Evolutionary conservation across 2,797 vertebrate species (phyloP).

Genomic region (Crocidura indochinensis): DNA sequence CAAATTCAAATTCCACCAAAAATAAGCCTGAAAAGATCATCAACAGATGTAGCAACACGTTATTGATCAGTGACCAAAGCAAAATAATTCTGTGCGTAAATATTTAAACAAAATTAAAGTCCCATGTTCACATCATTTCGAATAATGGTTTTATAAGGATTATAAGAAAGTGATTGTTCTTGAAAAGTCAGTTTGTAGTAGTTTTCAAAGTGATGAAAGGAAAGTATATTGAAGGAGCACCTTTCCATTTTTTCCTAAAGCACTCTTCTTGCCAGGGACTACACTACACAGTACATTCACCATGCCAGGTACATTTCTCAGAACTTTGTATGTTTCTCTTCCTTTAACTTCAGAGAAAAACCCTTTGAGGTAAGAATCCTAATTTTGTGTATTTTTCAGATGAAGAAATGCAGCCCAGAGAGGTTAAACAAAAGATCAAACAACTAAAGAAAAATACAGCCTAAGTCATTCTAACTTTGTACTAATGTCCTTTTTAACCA

Average conservation of each 20-base stretch:
- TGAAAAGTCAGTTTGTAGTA: neutral
- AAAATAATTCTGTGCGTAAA: constrained; percentile 42
- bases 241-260: constrained; percentile 2
- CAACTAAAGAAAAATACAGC: constrained; percentile 2
- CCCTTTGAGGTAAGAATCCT: neutral
- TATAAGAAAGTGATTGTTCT: neutral
- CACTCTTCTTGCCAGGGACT: neutral
- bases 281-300: neutral
- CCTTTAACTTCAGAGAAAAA: constrained; percentile 48
- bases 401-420: constrained; percentile 36
- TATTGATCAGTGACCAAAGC: constrained; percentile 48
- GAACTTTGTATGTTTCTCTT: constrained; percentile 13
- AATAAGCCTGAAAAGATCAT: constrained; percentile 39
- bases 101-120: constrained; percentile 19
- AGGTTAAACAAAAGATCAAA: constrained; percentile 27
- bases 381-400: constrained; percentile 36
- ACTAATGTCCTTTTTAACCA: neutral
- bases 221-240: neutral
- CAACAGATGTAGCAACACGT: constrained; percentile 35
- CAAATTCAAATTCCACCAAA: too few species aligned
- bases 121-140: constrained; percentile 25
- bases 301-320: neutral
- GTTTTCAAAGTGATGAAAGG: constrained; percentile 18
- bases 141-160: constrained; percentile 18
- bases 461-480: neutral